phyloP scores from a whole-genome alignment of 2,113 vertebrate genomes.

The Brachypodius melanocephalos region DNA sequence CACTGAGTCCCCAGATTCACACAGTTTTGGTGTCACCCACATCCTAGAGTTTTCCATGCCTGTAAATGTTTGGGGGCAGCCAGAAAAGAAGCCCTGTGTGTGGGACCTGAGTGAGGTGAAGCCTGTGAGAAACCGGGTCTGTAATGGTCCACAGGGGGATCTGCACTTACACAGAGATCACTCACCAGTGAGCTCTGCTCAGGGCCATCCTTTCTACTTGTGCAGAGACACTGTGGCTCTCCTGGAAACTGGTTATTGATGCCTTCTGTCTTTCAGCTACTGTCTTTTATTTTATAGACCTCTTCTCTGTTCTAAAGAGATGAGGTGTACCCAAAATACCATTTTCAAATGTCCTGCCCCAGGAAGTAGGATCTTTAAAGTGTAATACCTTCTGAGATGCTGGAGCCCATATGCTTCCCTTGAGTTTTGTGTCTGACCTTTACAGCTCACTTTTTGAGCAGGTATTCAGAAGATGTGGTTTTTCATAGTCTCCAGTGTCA shows the following conservation, averaged over 20 bases:
- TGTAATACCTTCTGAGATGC: not conserved
- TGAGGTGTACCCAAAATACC: not conserved
- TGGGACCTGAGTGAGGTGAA: not conserved
- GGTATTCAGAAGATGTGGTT: not conserved
- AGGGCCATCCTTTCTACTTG: not conserved
- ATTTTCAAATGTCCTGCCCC: not conserved
- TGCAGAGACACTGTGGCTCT: not conserved
- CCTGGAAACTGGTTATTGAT: not conserved
- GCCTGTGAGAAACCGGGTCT: not conserved
- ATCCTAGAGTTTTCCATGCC: not conserved
- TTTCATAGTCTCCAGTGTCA: not conserved
- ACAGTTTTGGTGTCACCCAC: not conserved
- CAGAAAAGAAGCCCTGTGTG: fast-evolving
- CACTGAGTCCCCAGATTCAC: not conserved
- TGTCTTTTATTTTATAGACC: not conserved
- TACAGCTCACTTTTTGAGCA: not conserved
- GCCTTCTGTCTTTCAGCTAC: not conserved
- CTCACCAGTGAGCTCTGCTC: not conserved
- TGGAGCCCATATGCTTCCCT: not conserved
- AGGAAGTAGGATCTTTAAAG: not conserved
- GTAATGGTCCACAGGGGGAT: not conserved
- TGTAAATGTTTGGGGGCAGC: not conserved
- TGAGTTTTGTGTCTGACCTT: not conserved
- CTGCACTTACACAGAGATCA: not conserved
- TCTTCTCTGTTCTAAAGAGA: not conserved